phyloP scores from a whole-genome alignment of 2,113 vertebrate genomes.

The Melanerpes formicivorus region DNA sequence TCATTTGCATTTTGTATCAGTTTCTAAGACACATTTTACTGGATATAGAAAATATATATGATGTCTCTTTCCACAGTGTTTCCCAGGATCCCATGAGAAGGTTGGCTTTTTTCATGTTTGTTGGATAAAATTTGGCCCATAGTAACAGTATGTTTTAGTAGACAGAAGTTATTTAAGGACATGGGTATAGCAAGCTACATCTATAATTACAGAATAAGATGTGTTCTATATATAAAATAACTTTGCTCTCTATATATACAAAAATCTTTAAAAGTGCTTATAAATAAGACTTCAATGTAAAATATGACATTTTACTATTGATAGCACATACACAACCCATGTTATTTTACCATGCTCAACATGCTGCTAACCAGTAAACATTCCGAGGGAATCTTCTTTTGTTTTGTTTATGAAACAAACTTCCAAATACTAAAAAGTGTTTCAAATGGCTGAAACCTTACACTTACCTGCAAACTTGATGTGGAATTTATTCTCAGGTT shows the following conservation, averaged over 20 bases:
- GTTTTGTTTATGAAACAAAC: not conserved
- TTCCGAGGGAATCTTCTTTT: not conserved
- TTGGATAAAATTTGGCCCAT: not conserved
- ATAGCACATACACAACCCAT: not conserved
- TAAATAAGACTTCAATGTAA: not conserved
- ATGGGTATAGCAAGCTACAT: not conserved
- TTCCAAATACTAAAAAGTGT: not conserved
- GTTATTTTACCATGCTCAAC: not conserved
- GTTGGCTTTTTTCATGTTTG: not conserved
- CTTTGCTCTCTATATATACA: not conserved
- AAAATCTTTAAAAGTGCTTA: not conserved
- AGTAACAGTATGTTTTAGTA: not conserved
- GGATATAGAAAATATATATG: not conserved
- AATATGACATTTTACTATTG: not conserved
- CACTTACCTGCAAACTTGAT: constrained; percentile 96
- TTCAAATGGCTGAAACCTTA: not conserved
- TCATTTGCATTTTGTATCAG: not conserved
- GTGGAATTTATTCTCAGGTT: constrained; percentile 98
- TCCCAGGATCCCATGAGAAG: not conserved
- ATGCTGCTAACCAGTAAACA: not conserved
- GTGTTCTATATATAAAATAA: not conserved
- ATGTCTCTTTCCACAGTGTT: not conserved
- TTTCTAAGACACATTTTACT: not conserved
- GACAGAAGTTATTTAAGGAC: not conserved
- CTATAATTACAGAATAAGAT: not conserved